Evolutionary conservation across 2,888 invertebrate genomes (phyloP), one percentile per base, ranked within the genome.

Genomic region (Trachelus iudaicus): DNA sequence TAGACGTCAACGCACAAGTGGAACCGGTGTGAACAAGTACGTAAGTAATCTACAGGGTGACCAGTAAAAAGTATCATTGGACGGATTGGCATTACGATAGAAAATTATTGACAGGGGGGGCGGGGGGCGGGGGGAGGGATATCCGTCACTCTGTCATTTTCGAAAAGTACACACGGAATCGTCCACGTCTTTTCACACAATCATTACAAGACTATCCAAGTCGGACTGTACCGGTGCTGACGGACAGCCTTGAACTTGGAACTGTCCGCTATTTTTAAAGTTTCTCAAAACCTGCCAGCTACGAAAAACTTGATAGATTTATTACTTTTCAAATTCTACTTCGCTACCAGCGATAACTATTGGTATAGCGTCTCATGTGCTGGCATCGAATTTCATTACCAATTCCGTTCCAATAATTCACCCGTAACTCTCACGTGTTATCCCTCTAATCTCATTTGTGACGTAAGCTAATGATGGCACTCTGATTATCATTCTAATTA

Each of bases 61-160:
- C 23, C 56, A 9, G 0, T 56, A 56, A 9, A 56, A 56, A 56
- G 37, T 23, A 56, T 56, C 56, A 56, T 56, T 56, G 6, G 1
- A 56, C 6, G 9, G 23, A 56, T 56, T 9, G 23, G 9, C 56
- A 23, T 9, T 23, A 23, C 6, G 23, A 56, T 23, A 56, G 2
- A 56, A 56, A 6, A 15, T 15, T 56, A 40, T 23, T 23, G 6
- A 40, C 23, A 15, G 40, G 1, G 1, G 4, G 13, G 6, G 6
- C 0, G 4, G 6, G 6, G 13, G 6, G 6, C n/a, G 1, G 1
- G 4, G 13, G 6, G 6, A 1, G 4, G 6, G 6, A 1, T 1
- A 40, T 23, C 6, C 4, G 40, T 40, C 40, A 40, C 23, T 40
- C 23, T 6, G 56, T 23, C 23, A 56, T 23, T 56, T 56, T 56